Conservation (phyloP, 1,140 invertebrate genomes). For the Pristionchus pacificus region DNA sequence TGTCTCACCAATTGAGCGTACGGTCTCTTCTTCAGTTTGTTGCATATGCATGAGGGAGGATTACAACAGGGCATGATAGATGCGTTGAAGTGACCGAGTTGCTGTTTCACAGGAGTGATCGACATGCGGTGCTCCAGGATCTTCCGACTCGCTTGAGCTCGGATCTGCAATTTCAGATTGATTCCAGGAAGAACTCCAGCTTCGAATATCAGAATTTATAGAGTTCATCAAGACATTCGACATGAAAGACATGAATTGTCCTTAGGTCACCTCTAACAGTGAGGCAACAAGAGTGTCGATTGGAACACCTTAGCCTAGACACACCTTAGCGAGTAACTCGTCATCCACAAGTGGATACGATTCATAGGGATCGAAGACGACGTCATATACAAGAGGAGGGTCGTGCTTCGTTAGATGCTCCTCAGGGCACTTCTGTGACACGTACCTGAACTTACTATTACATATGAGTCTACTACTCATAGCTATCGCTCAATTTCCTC, state of each 20-base stretch:
- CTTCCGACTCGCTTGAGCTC: conserved; percentile 17
- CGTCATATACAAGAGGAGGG: conserved; percentile 51
- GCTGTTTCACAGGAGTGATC: conserved; percentile 32
- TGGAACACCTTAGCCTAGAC: background rate
- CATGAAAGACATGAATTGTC: conserved; percentile 5
- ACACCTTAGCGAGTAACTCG: conserved; percentile 4
- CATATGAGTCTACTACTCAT: too few species aligned
- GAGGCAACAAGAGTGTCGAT: background rate
- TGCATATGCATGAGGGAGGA: conserved; percentile 42
- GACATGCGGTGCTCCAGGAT: conserved; percentile 27
- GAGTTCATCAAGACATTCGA: conserved; percentile 2
- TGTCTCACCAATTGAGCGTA: background rate
- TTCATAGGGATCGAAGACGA: conserved; percentile 47
- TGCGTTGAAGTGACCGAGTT: conserved; percentile 37
- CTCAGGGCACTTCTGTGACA: conserved; percentile 54
- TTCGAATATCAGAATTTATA: conserved; percentile 14
- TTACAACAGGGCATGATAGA: conserved; percentile 44
- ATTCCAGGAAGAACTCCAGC: conserved; percentile 5
- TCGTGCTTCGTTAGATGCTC: conserved; percentile 43
- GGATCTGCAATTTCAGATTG: background rate
- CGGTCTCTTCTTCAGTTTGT: conserved; percentile 27
- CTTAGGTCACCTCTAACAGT: conserved; percentile 10
- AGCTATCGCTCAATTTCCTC: background rate
- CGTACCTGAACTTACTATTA: conserved; percentile 43
- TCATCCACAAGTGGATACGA: conserved; percentile 40